Evolutionary conservation across 92 coral and sea anemone species (phyloP).

Genomic region (Siderastrea radians): DNA sequence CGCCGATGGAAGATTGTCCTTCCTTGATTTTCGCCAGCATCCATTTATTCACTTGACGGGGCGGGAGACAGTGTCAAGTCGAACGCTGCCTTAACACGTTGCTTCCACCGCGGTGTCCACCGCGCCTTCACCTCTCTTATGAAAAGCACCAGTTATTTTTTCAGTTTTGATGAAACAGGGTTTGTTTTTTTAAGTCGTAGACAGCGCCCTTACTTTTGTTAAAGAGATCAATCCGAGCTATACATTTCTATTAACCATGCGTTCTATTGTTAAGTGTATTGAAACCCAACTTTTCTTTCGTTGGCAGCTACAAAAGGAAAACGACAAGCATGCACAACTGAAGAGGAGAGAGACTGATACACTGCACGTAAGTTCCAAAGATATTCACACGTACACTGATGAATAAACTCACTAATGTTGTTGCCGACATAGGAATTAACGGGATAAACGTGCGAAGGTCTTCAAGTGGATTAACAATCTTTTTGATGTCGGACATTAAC

Average conservation of each 20-base stretch:
- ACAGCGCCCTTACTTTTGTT: no score
- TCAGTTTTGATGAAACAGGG: no score
- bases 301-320: constrained; percentile 68
- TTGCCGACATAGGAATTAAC: neutral
- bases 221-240: no score
- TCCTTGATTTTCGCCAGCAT: no score
- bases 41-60: no score
- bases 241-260: neutral
- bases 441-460: neutral
- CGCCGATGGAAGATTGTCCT: no score
- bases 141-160: no score
- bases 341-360: constrained; percentile 87
- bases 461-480: neutral
- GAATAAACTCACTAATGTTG: neutral
- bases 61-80: no score
- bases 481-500: neutral
- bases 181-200: no score
- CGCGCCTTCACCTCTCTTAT: no score
- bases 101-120: no score
- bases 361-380: constrained; percentile 70
- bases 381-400: neutral
- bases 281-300: neutral
- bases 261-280: neutral
- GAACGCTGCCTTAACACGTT: no score
- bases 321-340: constrained; percentile 81